Percentiles rank a stretch among this genome's conserved stretches.
Conservation (phyloP, 2,113 vertebrate species). For the Corythaixoides concolor region DNA sequence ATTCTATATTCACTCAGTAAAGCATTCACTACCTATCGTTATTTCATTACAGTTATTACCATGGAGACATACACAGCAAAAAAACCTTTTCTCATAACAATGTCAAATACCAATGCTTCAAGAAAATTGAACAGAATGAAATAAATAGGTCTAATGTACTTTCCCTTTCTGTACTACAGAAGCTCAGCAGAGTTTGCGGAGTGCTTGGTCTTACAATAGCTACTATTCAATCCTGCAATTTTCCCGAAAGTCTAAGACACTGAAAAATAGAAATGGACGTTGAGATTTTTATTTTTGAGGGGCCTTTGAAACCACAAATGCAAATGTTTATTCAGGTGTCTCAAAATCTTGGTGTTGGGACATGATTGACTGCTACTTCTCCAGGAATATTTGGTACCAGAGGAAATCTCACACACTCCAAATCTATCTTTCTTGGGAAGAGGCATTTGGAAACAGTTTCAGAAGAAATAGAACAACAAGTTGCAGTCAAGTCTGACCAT, state of each 20-base stretch:
- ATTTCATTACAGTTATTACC: neutral
- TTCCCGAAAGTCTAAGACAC: neutral
- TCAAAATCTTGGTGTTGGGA: neutral
- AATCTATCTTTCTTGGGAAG: neutral
- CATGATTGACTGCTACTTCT: neutral
- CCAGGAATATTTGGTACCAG: neutral
- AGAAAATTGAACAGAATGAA: neutral
- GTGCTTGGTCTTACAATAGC: neutral
- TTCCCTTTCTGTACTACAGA: neutral
- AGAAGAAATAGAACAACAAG: neutral
- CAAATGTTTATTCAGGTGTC: slow-evolving; percentile 42
- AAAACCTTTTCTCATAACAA: neutral
- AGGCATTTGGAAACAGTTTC: neutral
- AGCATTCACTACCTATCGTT: neutral
- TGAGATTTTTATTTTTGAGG: neutral
- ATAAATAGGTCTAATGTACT: neutral
- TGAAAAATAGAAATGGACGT: neutral
- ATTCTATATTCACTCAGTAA: neutral
- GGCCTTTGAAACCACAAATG: slow-evolving; percentile 5
- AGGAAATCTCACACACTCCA: neutral
- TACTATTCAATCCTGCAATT: neutral
- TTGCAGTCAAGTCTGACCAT: neutral
- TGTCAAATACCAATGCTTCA: neutral
- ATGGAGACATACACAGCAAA: neutral
- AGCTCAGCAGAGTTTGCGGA: neutral